phyloP scores from a whole-genome alignment of 2,888 invertebrate genomes.

The Amphipoea lucens region DNA sequence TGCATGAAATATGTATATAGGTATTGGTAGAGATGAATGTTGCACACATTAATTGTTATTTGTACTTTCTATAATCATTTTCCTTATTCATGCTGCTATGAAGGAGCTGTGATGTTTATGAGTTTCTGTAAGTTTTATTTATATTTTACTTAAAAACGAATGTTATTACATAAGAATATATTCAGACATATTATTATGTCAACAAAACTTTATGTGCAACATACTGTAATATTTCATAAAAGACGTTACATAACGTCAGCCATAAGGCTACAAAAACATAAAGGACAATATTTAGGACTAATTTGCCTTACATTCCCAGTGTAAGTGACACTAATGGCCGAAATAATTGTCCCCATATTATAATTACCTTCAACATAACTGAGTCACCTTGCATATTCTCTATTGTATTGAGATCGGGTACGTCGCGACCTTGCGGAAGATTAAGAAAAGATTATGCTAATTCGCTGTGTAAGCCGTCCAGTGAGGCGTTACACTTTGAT shows the following conservation, averaged over 20 bases:
- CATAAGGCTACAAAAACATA: constrained; percentile 5
- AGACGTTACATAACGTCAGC: background rate
- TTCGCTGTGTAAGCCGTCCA: constrained; percentile 67
- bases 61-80: constrained; percentile 44
- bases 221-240: background rate
- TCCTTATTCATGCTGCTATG: constrained; percentile 75
- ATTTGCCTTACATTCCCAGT: constrained; percentile 12
- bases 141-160: constrained; percentile 16
- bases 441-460: constrained; percentile 77
- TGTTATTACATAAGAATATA: background rate
- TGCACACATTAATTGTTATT: background rate
- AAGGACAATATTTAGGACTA: constrained; percentile 12
- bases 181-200: too few relatives aligned
- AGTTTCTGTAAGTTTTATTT: constrained; percentile 82
- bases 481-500: constrained; percentile 49
- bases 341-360: constrained; percentile 51
- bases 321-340: constrained; percentile 29
- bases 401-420: constrained; percentile 64
- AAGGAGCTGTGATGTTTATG: constrained; percentile 85
- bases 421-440: constrained; percentile 71
- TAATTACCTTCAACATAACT: constrained; percentile 40
- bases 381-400: constrained; percentile 43
- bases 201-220: background rate
- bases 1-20: constrained; percentile 9
- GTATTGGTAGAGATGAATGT: background rate